These are phyloP conservation scores for Drosophila histrio DNA, from an alignment of 2,888 invertebrate genomes.

Conservation along the genomic window DNA sequence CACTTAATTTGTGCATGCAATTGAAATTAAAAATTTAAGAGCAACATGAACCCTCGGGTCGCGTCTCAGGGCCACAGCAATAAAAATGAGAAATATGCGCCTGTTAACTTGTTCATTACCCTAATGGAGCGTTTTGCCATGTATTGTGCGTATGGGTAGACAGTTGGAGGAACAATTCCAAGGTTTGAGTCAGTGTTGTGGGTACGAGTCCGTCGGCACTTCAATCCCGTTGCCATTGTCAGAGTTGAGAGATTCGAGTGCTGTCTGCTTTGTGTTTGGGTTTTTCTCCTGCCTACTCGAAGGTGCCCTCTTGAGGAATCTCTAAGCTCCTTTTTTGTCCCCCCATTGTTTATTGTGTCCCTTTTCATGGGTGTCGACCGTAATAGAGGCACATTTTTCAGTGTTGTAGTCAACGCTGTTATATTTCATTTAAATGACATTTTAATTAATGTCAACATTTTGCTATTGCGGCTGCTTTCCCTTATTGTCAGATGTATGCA, in stretches of 20 bases:
- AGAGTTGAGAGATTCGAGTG: slow-evolving; percentile 21
- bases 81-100: slow-evolving; percentile 74
- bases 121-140: slow-evolving; percentile 73
- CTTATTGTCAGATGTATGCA: slow-evolving; percentile 35
- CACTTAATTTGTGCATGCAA: slow-evolving; percentile 61
- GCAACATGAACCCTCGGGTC: slow-evolving; percentile 35
- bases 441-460: slow-evolving; percentile 80
- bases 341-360: slow-evolving; percentile 59
- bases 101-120: slow-evolving; percentile 80
- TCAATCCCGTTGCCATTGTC: slow-evolving; percentile 54
- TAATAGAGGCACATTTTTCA: slow-evolving; percentile 68
- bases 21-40: slow-evolving; percentile 77
- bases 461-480: slow-evolving; percentile 42
- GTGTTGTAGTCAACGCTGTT: slow-evolving; percentile 53
- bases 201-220: slow-evolving; percentile 18
- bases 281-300: slow-evolving; percentile 11
- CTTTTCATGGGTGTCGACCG: slow-evolving; percentile 46
- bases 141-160: slow-evolving; percentile 22
- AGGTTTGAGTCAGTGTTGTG: not conserved
- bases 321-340: slow-evolving; percentile 8
- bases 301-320: slow-evolving; percentile 25
- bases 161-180: not conserved
- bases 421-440: slow-evolving; percentile 77
- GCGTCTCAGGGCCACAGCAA: slow-evolving; percentile 30
- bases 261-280: slow-evolving; percentile 50